Percentiles rank a stretch among this genome's conserved stretches.
These are phyloP conservation scores for Cheilosia soror DNA, from an alignment of 2,888 invertebrate species.

Conservation along the genomic window DNA sequence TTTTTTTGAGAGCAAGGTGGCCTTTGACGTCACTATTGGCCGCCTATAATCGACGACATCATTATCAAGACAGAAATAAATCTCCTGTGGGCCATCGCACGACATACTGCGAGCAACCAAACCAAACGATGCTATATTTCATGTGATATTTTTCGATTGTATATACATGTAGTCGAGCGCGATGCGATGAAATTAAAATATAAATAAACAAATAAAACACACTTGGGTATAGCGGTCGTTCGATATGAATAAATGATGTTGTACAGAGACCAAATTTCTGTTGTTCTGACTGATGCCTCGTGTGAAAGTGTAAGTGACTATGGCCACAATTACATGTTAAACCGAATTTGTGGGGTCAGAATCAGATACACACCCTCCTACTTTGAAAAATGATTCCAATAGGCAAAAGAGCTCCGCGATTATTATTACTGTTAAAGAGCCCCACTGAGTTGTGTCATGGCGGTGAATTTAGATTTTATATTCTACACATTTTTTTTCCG, in stretches of 20 bases:
- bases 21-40: constrained; percentile 80
- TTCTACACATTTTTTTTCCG: background rate
- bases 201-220: constrained; percentile 57
- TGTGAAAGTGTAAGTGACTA: background rate
- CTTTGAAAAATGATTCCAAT: background rate
- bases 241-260: constrained; percentile 27
- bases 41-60: constrained; percentile 72
- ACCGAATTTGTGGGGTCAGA: no score
- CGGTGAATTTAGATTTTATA: constrained; percentile 1
- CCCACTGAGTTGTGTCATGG: constrained; percentile 6
- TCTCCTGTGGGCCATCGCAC: constrained; percentile 70
- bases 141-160: background rate
- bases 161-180: constrained; percentile 13
- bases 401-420: background rate
- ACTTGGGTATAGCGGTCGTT: constrained; percentile 18
- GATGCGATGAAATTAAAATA: constrained; percentile 49
- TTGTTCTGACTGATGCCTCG: background rate
- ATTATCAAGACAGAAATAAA: constrained; percentile 71
- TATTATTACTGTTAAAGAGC: constrained; percentile 14
- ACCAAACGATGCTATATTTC: constrained; percentile 8
- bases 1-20: constrained; percentile 77
- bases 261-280: constrained; percentile 5
- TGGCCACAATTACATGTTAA: no score
- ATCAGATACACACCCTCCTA: background rate
- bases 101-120: constrained; percentile 48